Evolutionary conservation across 2,113 vertebrate genomes (phyloP), one percentile per base, ranked within the genome.

Genomic region (Natator depressus): DNA sequence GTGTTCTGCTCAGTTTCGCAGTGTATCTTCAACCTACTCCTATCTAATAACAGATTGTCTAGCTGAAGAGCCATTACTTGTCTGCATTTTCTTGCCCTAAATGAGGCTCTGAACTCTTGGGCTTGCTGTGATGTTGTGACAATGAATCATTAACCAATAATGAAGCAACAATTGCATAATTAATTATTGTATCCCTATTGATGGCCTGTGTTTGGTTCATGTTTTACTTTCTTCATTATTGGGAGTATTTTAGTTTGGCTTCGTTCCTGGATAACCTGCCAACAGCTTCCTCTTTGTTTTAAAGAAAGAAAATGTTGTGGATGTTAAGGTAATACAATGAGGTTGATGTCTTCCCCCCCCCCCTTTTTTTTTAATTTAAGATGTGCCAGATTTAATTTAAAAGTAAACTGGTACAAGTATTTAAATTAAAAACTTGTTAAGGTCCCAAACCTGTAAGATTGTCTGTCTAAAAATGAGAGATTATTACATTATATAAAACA

Each of bases 21-120:
- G 93, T 57, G 47, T 89, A 85, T 98, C 98, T 96, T 95, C 95
- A 95, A 93, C 97, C 93, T 98, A 97, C 86, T 98, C 83, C 95
- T 96, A 87, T 95, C 88, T 97, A 94, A 97, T 96, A 97, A 92
- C 95, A 96, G 88, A 96, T 87, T 94, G 93, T 82, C 90, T 91
- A 93, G 80, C 42, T 80, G 96, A 95, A 96, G 96, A 97, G 96
- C 82, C 96, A 94, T 42, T 57, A 51, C 53, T 89, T 59, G 8
- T 87, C 31, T 82, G 82, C 75, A 59, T 97, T 96, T 94, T 93
- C 93, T 94, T 69, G 72, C 88, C 95, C 38, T 82, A 91, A 69
- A 92, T 46, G 82, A 93, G 96, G 88, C 92, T 78, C 81, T 65
- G 54, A 80, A 94, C 75, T 25, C 5, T 46, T 91, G 22, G 50